phyloP scores from a whole-genome alignment of 2,888 invertebrate genomes.

The Salticus scenicus region DNA sequence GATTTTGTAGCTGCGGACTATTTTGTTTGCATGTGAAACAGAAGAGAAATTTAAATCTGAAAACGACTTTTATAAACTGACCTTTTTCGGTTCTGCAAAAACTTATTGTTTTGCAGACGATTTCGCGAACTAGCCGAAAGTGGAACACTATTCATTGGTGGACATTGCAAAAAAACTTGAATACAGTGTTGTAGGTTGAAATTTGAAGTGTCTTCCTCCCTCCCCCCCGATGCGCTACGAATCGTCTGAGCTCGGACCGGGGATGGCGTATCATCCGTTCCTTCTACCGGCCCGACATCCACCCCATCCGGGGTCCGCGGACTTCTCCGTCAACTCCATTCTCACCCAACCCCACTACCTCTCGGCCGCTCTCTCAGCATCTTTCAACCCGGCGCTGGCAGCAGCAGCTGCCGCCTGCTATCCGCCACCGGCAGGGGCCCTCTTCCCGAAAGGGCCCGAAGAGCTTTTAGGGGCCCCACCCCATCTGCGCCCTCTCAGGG shows the following conservation, averaged over 20 bases:
- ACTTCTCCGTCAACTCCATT: conserved; percentile 93
- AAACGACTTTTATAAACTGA: no score
- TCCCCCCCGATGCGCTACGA: conserved; percentile 83
- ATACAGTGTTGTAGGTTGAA: neutral
- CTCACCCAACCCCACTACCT: conserved; percentile 79
- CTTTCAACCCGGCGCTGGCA: conserved; percentile 73
- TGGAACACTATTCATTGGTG: no score
- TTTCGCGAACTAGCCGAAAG: no score
- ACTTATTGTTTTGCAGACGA: no score
- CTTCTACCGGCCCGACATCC: conserved; percentile 79
- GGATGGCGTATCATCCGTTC: conserved; percentile 80
- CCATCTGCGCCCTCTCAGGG: conserved; percentile 82
- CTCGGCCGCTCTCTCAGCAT: conserved; percentile 72
- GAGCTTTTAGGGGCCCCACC: conserved; percentile 75
- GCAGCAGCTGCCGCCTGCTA: conserved; percentile 37
- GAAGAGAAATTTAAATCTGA: no score
- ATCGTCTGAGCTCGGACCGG: conserved; percentile 78
- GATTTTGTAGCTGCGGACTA: no score
- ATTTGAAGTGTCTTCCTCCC: neutral
- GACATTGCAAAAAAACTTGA: no score
- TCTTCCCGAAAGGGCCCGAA: conserved; percentile 79
- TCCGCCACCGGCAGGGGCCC: conserved; percentile 80
- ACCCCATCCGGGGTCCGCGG: conserved; percentile 77
- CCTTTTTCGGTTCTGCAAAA: no score
- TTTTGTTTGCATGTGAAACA: no score